These are phyloP conservation scores for Zaprionus obscuricornis DNA, from an alignment of 2,888 invertebrate genomes.

Conservation along the genomic window DNA sequence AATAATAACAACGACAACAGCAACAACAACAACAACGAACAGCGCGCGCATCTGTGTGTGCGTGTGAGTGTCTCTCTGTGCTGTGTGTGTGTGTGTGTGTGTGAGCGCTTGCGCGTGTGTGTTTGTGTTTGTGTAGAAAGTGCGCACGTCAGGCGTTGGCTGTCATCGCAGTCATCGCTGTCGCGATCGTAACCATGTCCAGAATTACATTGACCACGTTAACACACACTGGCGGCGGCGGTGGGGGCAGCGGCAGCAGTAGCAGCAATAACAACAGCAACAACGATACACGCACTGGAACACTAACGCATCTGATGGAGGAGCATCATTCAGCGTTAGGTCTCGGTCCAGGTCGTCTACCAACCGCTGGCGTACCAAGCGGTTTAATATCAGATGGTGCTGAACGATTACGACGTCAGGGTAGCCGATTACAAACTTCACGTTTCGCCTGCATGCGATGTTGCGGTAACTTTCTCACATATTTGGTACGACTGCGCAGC, in stretches of 20 bases:
- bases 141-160: slow-evolving; percentile 71
- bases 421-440: slow-evolving; percentile 70
- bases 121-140: slow-evolving; percentile 59
- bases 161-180: slow-evolving; percentile 29
- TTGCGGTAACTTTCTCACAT: slow-evolving; percentile 85
- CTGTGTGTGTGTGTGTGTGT: slow-evolving; percentile 19
- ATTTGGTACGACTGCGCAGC: slow-evolving; percentile 91
- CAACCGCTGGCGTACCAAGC: slow-evolving; percentile 16
- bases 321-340: slow-evolving; percentile 53
- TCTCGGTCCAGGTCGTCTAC: not conserved
- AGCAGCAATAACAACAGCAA: slow-evolving; percentile 53
- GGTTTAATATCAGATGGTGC: slow-evolving; percentile 62
- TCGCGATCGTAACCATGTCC: slow-evolving; percentile 50
- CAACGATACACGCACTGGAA: slow-evolving; percentile 64
- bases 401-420: slow-evolving; percentile 59
- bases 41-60: slow-evolving; percentile 47
- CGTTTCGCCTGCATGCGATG: slow-evolving; percentile 81
- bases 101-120: slow-evolving; percentile 12
- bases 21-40: slow-evolving; percentile 45
- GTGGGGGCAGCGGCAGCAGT: slow-evolving; percentile 30
- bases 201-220: slow-evolving; percentile 66
- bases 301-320: slow-evolving; percentile 77
- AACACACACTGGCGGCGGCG: slow-evolving; percentile 46
- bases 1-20: slow-evolving; percentile 12
- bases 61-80: slow-evolving; percentile 16